Evolutionary conservation across 2,888 invertebrate genomes (phyloP), one percentile per base, ranked within the genome.

Genomic region (Lithophane leautieri): DNA sequence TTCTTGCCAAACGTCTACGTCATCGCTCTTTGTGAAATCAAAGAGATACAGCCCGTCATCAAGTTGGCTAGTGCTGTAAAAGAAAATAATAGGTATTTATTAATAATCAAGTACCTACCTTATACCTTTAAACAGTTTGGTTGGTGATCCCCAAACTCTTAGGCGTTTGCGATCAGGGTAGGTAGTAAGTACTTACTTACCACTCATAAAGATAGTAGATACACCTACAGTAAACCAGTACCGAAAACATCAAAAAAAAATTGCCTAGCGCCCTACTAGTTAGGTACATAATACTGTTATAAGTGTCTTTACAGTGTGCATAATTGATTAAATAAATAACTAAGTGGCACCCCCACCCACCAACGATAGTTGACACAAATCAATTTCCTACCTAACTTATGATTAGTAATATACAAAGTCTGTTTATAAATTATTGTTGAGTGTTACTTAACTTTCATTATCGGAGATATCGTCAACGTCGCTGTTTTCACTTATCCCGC

Each of bases 1-100:
- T 90, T 97, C 97, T 69, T 91, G 91, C 97, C 97, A 97, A 72
- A 94, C 94, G 54, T 96, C 94, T 28, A 97, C 94, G 82, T 95
- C 94, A 52, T 95, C 92, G 34, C 89, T 82, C 73, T 95, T 97
- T 71, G 97, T 97, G 86, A 97, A 97, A 90, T 97, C 97, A 87
- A 97, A 97, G 65, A 97, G 88, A 89, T 93, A 96, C 72, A 91
- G 90, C 47, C 91, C 94, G 47, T 92, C 90, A 34, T 88, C 81
- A 73, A 83, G 74, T 63, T 92, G 85, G 78, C 89, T 89, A 67
- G 79, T 89, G 85, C 92, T 91, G 90, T 63, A 86, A 78, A 69
- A 67, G 44, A 78, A 84, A 81, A 76, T 77, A 75, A 76, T 80
- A 67, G 61, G 62, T 40, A 52, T 34, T 67, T n/a, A 67, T 34